Conservation (phyloP, 2,113 vertebrate species). For the Gallinago jamesoni region DNA sequence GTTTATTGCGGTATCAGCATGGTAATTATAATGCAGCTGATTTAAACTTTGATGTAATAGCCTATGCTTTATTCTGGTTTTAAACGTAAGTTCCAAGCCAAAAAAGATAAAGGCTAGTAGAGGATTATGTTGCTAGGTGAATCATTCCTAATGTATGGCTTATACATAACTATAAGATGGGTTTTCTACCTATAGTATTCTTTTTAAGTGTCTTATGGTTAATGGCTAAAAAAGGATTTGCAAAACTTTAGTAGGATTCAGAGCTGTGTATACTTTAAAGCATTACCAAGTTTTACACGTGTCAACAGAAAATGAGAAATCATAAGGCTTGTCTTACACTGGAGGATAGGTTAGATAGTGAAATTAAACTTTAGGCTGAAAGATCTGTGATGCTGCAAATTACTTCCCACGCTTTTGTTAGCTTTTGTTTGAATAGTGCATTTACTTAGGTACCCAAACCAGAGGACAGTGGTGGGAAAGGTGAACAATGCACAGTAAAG, state of each 20-base stretch:
- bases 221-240: background rate
- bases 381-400: background rate
- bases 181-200: background rate
- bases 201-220: background rate
- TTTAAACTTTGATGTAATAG: slow-evolving; percentile 63
- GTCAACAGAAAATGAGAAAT: background rate
- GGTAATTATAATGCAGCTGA: slow-evolving; percentile 66
- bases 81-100: background rate
- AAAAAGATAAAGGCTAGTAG: slow-evolving; percentile 34
- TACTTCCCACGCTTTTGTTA: background rate
- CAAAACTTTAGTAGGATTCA: background rate
- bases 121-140: slow-evolving; percentile 47
- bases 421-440: background rate
- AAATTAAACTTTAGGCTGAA: background rate
- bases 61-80: slow-evolving; percentile 39
- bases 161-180: background rate
- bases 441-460: background rate
- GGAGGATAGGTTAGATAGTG: background rate
- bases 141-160: slow-evolving; percentile 11
- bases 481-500: background rate
- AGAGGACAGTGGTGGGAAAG: background rate
- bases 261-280: background rate
- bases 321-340: background rate
- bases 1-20: slow-evolving; percentile 56
- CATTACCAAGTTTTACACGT: background rate